phyloP scores from a whole-genome alignment of 2,888 invertebrate genomes.

The Rotaria sp. region DNA sequence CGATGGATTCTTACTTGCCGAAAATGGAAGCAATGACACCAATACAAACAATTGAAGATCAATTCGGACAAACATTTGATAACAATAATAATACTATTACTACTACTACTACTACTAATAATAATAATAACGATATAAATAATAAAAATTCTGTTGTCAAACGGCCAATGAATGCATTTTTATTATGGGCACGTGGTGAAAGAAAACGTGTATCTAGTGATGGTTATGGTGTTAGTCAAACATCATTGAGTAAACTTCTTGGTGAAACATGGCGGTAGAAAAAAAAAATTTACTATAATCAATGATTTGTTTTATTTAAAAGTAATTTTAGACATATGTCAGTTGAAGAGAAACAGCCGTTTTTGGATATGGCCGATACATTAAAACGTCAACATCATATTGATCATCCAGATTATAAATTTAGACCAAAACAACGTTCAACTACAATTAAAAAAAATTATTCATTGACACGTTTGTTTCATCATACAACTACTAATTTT shows the following conservation, averaged over 20 bases:
- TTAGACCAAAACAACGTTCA: not conserved
- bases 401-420: constrained; percentile 16
- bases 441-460: not conserved
- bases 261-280: not conserved
- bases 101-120: not conserved
- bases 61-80: not conserved
- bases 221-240: constrained; percentile 12
- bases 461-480: not conserved
- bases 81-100: not conserved
- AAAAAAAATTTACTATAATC: not conserved
- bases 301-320: not conserved
- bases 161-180: constrained; percentile 26
- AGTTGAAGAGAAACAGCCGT: not conserved
- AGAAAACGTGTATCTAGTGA: not conserved
- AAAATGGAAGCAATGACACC: not conserved
- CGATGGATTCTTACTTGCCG: not conserved
- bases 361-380: not conserved
- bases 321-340: not conserved
- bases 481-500: no score
- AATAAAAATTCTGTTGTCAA: not conserved
- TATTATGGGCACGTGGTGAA: not conserved
- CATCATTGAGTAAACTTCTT: not conserved
- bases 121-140: not conserved
- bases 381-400: not conserved
- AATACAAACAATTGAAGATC: not conserved